A percentile compares a stretch with the other conserved stretches of the same genome.
Conservation (phyloP, 37 sponge, comb jelly and placozoan species). For the Halichondria panicea region DNA sequence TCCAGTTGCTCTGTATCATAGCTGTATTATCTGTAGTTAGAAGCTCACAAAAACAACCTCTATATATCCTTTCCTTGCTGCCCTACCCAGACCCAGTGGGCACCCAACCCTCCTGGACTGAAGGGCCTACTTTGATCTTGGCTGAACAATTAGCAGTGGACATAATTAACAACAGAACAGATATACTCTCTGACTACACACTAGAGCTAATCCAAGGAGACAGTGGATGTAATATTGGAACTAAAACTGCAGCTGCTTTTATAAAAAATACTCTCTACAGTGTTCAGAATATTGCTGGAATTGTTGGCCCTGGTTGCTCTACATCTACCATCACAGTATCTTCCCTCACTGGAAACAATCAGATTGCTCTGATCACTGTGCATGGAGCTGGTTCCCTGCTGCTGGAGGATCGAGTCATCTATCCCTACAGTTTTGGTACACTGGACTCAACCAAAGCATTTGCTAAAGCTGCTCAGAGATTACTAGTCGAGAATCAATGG, state of each 20-base stretch:
- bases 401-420: neutral
- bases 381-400: slow-evolving; percentile 8
- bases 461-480: neutral
- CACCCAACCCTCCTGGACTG: slow-evolving; percentile 6
- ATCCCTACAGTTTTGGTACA: slow-evolving; percentile 16
- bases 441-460: neutral
- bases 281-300: neutral
- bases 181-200: slow-evolving; percentile 13
- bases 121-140: slow-evolving; percentile 13
- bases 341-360: neutral
- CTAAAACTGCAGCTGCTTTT: neutral
- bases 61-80: neutral
- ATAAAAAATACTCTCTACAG: neutral
- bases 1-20: no score
- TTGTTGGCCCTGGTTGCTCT: slow-evolving; percentile 35
- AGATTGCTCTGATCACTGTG: neutral
- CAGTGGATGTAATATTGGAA: slow-evolving; percentile 6
- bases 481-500: slow-evolving; percentile 8
- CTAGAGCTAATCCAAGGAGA: slow-evolving; percentile 1
- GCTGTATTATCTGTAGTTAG: no score
- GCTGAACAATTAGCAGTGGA: slow-evolving; percentile 20
- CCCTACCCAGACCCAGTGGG: slow-evolving; percentile 28
- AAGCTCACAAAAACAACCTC: neutral
- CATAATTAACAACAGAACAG: slow-evolving; percentile 13
- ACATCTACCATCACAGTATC: neutral